Evolutionary conservation across 92 coral and sea anemone species (phyloP), one percentile per base, ranked within the genome.

Genomic region (Epizoanthus rinbou): DNA sequence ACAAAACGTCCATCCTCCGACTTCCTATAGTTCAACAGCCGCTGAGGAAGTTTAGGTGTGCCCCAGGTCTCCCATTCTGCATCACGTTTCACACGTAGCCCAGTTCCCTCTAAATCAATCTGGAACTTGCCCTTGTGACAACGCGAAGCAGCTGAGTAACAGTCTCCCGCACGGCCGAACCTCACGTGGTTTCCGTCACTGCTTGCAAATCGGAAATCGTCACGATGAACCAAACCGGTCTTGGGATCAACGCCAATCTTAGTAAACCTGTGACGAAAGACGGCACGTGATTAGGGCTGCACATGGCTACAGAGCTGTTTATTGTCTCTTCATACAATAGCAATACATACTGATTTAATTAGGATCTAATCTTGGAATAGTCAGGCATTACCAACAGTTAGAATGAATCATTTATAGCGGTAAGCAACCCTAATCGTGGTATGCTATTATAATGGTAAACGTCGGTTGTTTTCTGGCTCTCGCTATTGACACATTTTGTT

Each of bases 161-260:
- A 96, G 90, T 96, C 99, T 73, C 99, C 99, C 28, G 97, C 99
- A 64, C 99, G 96, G 57, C 98, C 99, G 68, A 85, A 96, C 62
- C 89, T 79, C 73, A 96, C 97, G 19, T 95, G 98, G 89, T 96
- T 96, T 57, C 99, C 99, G 80, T 85, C 90, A 37, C 88, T 88
- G 33, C 84, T 87, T 53, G 99, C 91, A 79, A 90, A 96, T 60
- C 90, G 90, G 93, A 86, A 96, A 85, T 96, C 99, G 56, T 91
- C 94, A 43, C 94, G 92, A 59, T 94, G 92, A 18, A 96, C 86
- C 57, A 96, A 84, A 23, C 98, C 97, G 52, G 88, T 86, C 71
- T 86, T 69, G 0, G 99, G 97, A 57, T 94, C 90, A 31, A 96
- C 87, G 17, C 99, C 97, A 65, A 96, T 85, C 76, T 96, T 96